These are phyloP conservation scores for Phyllotreta cruciferae DNA, from an alignment of 2,888 invertebrate genomes.

Conservation along the genomic window DNA sequence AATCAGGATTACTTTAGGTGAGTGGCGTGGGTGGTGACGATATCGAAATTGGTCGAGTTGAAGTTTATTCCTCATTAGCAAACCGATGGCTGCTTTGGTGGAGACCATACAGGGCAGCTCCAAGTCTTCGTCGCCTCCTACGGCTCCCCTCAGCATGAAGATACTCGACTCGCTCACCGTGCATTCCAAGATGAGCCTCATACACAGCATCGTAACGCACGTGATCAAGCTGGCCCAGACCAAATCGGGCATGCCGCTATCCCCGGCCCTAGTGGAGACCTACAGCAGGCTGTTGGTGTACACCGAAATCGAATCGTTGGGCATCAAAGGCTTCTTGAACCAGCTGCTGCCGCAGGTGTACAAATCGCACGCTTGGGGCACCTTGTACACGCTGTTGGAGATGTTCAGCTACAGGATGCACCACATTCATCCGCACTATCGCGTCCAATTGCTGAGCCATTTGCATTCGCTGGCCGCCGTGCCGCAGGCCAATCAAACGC, in stretches of 20 bases:
- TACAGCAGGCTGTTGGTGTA: constrained; percentile 93
- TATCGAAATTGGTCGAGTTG: neutral
- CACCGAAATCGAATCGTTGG: constrained; percentile 95
- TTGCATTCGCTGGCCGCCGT: constrained; percentile 90
- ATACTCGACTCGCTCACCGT: constrained; percentile 90
- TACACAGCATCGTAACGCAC: constrained; percentile 79
- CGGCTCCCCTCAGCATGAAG: constrained; percentile 89
- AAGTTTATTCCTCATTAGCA: constrained; percentile 62
- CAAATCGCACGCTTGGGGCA: constrained; percentile 93
- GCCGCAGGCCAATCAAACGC: constrained; percentile 94
- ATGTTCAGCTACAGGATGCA: constrained; percentile 97
- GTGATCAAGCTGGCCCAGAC: constrained; percentile 90
- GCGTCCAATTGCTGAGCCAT: constrained; percentile 90
- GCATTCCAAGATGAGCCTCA: constrained; percentile 90
- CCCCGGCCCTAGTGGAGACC: constrained; percentile 93
- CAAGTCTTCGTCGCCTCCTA: constrained; percentile 68
- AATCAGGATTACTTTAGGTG: constrained; percentile 79
- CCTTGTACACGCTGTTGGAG: constrained; percentile 91
- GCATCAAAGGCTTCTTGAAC: constrained; percentile 96
- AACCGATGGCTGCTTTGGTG: constrained; percentile 91
- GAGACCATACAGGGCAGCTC: constrained; percentile 76
- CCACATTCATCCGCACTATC: constrained; percentile 95
- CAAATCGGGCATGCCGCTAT: constrained; percentile 82
- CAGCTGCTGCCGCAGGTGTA: constrained; percentile 83
- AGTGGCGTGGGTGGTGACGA: constrained; percentile 12